Percentiles rank a stretch among this genome's conserved stretches.
phyloP scores from a whole-genome alignment of 2,888 invertebrate species.

The Drosophila ezoana region DNA sequence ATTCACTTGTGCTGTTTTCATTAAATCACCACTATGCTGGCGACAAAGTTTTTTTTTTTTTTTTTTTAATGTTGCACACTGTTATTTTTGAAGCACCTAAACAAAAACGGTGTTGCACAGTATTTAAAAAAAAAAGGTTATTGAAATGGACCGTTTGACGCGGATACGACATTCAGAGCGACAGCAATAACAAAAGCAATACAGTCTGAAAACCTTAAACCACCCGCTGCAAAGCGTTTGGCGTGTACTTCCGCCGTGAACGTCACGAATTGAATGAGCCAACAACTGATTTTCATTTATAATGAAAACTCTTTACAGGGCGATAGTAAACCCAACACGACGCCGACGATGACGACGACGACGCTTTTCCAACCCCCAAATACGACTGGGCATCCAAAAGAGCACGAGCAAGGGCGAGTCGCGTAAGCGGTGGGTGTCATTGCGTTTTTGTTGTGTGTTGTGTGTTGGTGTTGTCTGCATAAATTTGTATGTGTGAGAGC shows the following conservation, averaged over 20 bases:
- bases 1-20: slow-evolving; percentile 5
- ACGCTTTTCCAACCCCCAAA: slow-evolving; percentile 77
- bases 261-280: slow-evolving; percentile 83
- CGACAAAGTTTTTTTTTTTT: background rate
- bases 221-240: slow-evolving; percentile 23
- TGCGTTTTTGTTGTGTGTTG: slow-evolving; percentile 15
- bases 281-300: slow-evolving; percentile 82
- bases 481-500: slow-evolving; percentile 23
- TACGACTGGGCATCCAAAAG: slow-evolving; percentile 40
- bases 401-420: slow-evolving; percentile 59
- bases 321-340: slow-evolving; percentile 37
- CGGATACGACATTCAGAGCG: slow-evolving; percentile 29
- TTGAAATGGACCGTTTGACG: slow-evolving; percentile 11
- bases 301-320: slow-evolving; percentile 81
- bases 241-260: slow-evolving; percentile 81
- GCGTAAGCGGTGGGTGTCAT: slow-evolving; percentile 36
- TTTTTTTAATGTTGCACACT: slow-evolving; percentile 16
- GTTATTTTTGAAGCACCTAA: slow-evolving; percentile 27
- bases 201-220: slow-evolving; percentile 8
- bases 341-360: slow-evolving; percentile 16
- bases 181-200: slow-evolving; percentile 29
- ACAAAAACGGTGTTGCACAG: slow-evolving; percentile 36
- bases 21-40: background rate
- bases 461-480: slow-evolving; percentile 22
- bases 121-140: slow-evolving; percentile 35